Conservation (phyloP, 2,888 invertebrate genomes). For the Barypeithes pellucidus region DNA sequence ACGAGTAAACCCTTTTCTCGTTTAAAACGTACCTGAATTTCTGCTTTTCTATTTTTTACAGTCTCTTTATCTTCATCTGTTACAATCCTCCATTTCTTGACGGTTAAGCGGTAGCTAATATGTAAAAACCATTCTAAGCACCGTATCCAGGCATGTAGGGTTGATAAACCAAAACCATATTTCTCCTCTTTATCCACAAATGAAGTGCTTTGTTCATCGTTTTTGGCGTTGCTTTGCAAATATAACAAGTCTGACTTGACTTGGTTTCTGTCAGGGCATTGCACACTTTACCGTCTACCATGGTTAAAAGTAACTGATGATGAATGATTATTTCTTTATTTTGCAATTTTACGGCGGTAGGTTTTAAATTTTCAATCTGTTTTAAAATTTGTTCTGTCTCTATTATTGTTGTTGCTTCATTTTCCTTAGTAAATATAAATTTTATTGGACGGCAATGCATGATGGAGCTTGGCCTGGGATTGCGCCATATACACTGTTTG, state of each 20-base stretch:
- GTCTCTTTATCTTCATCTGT: neutral
- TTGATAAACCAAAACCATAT: conserved; percentile 24
- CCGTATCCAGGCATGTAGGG: conserved; percentile 25
- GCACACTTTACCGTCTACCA: conserved; percentile 20
- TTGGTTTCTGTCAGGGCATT: neutral
- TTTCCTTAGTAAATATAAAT: too few species aligned
- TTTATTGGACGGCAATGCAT: too few species aligned
- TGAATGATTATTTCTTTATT: too few species aligned
- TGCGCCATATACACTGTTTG: too few species aligned
- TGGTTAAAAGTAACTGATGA: conserved; percentile 3
- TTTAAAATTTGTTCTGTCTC: too few species aligned
- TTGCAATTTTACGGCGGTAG: too few species aligned
- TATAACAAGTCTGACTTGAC: conserved; percentile 18
- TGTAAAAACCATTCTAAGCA: conserved; percentile 6
- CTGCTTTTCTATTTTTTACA: conserved; percentile 18
- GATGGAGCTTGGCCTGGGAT: too few species aligned
- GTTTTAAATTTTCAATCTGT: too few species aligned
- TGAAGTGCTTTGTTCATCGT: conserved; percentile 6
- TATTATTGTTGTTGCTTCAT: too few species aligned
- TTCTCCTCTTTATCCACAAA: too few species aligned
- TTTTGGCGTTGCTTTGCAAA: neutral
- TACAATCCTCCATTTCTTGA: conserved; percentile 1
- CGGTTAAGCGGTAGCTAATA: neutral
- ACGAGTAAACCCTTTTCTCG: neutral
- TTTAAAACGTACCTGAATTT: conserved; percentile 10